Conservation (phyloP, 2,888 invertebrate species). For the Melanostoma mellinum region DNA sequence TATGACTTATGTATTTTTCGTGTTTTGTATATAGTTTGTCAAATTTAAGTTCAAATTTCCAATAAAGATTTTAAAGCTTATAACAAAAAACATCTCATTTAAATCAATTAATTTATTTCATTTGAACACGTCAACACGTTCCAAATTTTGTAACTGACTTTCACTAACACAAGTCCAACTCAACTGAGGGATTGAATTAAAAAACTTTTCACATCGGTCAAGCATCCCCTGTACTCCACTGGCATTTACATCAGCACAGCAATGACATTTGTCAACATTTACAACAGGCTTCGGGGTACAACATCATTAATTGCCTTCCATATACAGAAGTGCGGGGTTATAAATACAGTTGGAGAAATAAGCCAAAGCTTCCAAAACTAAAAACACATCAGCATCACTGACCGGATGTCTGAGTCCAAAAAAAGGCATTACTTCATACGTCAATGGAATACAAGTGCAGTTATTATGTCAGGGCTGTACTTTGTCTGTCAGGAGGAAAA, state of each 20-base stretch:
- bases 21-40: no score
- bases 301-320: constrained; percentile 57
- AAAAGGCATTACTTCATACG: neutral
- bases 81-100: constrained; percentile 12
- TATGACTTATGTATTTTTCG: no score
- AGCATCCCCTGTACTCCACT: constrained; percentile 6
- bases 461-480: neutral
- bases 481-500: no score
- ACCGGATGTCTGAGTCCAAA: neutral
- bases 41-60: no score
- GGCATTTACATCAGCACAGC: constrained; percentile 13
- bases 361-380: no score
- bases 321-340: constrained; percentile 15
- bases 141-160: constrained; percentile 4
- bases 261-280: constrained; percentile 45
- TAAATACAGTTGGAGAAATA: no score
- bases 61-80: no score
- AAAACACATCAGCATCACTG: neutral
- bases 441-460: constrained; percentile 53
- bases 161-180: constrained; percentile 36
- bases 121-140: neutral
- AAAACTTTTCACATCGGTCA: constrained; percentile 32
- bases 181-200: constrained; percentile 42
- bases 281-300: constrained; percentile 4
- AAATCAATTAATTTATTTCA: constrained; percentile 40